A percentile compares a stretch with the other conserved stretches of the same genome.
Conservation (phyloP, 2,113 vertebrate species). For the Mirounga angustirostris region DNA sequence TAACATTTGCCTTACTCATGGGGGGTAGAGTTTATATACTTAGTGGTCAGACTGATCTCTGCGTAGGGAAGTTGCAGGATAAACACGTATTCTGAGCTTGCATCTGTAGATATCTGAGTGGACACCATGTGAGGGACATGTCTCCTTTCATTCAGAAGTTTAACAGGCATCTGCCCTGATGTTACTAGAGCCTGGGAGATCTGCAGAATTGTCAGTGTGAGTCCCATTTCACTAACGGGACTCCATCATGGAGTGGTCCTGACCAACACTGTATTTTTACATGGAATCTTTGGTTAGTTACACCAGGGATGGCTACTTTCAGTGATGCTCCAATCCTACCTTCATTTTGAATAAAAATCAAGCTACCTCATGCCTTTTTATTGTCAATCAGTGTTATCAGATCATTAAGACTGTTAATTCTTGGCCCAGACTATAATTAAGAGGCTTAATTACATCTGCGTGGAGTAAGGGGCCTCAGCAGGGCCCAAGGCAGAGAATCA, state of each 20-base stretch:
- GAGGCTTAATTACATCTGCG: constrained; percentile 65
- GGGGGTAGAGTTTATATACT: fast-evolving
- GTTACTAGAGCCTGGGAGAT: not conserved
- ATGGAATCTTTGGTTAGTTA: too few species aligned
- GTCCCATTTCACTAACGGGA: not conserved
- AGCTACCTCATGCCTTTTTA: constrained; percentile 1
- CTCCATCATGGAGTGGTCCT: fast-evolving
- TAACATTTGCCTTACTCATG: fast-evolving
- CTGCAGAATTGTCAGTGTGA: not conserved
- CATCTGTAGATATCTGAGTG: not conserved
- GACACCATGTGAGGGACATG: not conserved
- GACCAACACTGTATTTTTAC: not conserved
- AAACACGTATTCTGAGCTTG: not conserved
- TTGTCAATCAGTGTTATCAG: constrained; percentile 51
- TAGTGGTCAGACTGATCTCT: not conserved
- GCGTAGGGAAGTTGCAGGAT: fast-evolving
- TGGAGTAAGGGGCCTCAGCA: constrained; percentile 62
- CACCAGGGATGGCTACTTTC: too few species aligned
- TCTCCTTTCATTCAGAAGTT: not conserved
- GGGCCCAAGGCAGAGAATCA: constrained; percentile 58
- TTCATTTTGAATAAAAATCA: constrained; percentile 1
- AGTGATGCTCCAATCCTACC: not conserved
- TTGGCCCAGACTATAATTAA: constrained; percentile 71
- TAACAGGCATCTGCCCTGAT: not conserved
- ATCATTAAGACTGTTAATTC: constrained; percentile 75